These are phyloP conservation scores for Thysanoteuthis rhombus DNA, from an alignment of 2,888 invertebrate genomes.

Conservation along the genomic window DNA sequence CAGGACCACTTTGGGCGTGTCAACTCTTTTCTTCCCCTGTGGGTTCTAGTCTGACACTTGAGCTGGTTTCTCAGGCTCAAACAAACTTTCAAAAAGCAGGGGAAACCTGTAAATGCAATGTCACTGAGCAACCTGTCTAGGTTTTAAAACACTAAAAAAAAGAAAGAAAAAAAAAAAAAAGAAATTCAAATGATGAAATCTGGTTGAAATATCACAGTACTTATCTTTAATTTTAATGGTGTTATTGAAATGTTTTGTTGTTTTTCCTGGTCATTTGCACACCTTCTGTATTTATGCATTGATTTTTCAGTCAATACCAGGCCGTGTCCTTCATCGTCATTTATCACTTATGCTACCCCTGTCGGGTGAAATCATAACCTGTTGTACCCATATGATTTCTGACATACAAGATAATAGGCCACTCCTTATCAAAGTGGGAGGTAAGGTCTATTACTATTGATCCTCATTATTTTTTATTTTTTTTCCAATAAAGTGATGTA, in stretches of 20 bases:
- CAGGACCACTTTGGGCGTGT: too few species aligned
- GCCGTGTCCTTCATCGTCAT: constrained; percentile 65
- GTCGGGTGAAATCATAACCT: constrained; percentile 54
- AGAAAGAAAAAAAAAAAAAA: too few species aligned
- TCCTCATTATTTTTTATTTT: background rate
- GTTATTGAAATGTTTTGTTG: background rate
- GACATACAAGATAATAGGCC: constrained; percentile 26
- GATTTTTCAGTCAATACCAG: constrained; percentile 19
- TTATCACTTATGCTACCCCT: constrained; percentile 62
- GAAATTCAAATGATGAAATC: too few species aligned
- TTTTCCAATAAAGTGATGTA: background rate
- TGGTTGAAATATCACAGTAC: too few species aligned
- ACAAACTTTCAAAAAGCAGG: too few species aligned
- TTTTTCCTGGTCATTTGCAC: background rate
- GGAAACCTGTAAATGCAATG: too few species aligned
- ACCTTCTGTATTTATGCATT: background rate
- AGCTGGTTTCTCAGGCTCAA: too few species aligned
- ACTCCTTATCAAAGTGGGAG: constrained; percentile 35
- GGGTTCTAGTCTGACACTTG: too few species aligned
- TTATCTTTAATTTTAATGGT: too few species aligned
- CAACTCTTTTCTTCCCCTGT: too few species aligned
- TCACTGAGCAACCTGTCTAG: too few species aligned
- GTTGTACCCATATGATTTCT: constrained; percentile 42
- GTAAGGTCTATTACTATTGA: constrained; percentile 26
- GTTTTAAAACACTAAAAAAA: too few species aligned